These are phyloP conservation scores for Muntiacus reevesi DNA, from an alignment of 2,113 vertebrate genomes.

Conservation along the genomic window DNA sequence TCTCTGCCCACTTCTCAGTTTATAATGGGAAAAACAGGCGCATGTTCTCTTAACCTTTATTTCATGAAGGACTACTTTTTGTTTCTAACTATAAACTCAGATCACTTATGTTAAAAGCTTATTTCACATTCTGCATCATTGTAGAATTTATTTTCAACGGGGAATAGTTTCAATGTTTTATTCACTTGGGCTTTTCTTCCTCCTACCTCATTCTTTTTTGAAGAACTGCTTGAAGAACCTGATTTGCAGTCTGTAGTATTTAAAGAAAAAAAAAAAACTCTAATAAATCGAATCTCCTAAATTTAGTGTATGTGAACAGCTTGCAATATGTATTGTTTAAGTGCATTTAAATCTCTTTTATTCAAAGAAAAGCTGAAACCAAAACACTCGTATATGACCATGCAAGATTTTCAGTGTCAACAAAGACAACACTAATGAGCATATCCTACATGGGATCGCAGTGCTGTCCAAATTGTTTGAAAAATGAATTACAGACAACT, in stretches of 20 bases:
- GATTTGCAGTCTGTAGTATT: constrained; percentile 99
- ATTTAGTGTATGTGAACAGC: constrained; percentile 94
- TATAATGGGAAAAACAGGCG: constrained; percentile 80
- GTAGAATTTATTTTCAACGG: constrained; percentile 87
- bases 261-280: constrained; percentile 79
- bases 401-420: constrained; percentile 85
- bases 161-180: constrained; percentile 83
- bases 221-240: constrained; percentile 90
- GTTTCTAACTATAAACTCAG: constrained; percentile 89
- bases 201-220: constrained; percentile 51
- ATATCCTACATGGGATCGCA: constrained; percentile 88
- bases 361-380: constrained; percentile 87
- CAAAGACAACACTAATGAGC: constrained; percentile 92
- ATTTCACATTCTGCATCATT: constrained; percentile 95
- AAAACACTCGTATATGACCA: constrained; percentile 88
- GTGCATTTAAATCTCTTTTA: constrained; percentile 94
- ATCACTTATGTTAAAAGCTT: constrained; percentile 87
- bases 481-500: constrained; percentile 88
- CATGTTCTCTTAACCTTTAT: constrained; percentile 87
- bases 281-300: constrained; percentile 90
- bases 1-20: constrained; percentile 86
- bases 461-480: constrained; percentile 88
- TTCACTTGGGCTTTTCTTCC: constrained; percentile 79
- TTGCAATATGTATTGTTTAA: constrained; percentile 91
- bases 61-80: constrained; percentile 97